Conservation (phyloP, 1,140 invertebrate genomes). For the Eufriesea mexicana region DNA sequence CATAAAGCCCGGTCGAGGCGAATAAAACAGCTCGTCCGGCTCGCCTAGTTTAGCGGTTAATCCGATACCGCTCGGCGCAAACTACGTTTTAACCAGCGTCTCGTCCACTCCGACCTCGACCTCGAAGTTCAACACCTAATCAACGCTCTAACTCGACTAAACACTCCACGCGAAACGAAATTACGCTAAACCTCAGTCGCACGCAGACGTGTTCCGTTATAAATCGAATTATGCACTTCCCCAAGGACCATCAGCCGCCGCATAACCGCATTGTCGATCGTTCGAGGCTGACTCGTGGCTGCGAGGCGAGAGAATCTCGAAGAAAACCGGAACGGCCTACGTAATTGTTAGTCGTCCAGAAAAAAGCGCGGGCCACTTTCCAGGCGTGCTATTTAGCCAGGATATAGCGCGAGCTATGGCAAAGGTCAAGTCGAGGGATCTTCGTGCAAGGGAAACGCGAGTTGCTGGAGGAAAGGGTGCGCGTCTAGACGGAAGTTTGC, state of each 20-base stretch:
- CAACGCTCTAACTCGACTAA: not conserved
- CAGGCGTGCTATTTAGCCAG: no score
- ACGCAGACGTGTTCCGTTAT: not conserved
- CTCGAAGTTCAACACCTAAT: slow-evolving; percentile 14
- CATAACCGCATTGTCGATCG: not conserved
- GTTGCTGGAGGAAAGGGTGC: not conserved
- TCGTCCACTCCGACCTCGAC: slow-evolving; percentile 15
- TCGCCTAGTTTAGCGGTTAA: not conserved
- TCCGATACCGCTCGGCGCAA: not conserved
- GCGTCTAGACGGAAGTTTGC: slow-evolving; percentile 41
- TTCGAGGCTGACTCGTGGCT: not conserved
- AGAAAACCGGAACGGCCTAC: not conserved
- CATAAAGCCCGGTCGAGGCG: no score
- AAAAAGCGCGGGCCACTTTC: not conserved
- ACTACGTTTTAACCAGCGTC: not conserved
- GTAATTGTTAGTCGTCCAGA: not conserved
- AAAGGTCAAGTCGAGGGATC: no score
- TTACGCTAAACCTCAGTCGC: not conserved
- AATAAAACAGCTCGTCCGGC: no score
- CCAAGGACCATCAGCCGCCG: not conserved
- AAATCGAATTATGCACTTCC: not conserved
- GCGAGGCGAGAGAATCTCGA: not conserved
- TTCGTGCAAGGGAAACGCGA: no score
- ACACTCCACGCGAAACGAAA: not conserved
- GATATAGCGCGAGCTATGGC: no score